These are phyloP conservation scores for Nomada ruficornis DNA, from an alignment of 2,888 invertebrate genomes.

Conservation along the genomic window DNA sequence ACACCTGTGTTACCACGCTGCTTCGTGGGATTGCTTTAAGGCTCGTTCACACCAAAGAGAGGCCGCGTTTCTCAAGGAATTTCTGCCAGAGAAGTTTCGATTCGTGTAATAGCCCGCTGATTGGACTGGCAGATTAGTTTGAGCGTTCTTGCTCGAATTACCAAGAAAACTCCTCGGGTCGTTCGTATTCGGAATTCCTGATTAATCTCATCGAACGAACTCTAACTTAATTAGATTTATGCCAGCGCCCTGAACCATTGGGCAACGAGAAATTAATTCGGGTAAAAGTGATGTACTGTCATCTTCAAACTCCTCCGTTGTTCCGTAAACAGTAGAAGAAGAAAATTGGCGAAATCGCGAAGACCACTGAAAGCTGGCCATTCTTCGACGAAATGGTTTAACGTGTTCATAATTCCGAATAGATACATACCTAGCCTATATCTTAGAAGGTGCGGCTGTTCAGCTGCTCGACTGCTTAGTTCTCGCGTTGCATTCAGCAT, in stretches of 20 bases:
- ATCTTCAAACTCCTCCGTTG: neutral
- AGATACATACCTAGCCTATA: no score
- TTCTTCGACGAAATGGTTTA: no score
- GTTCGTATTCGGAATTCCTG: neutral
- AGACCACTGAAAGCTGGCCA: neutral
- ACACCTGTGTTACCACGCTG: slow-evolving; percentile 15
- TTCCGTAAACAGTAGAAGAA: neutral
- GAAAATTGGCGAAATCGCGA: slow-evolving; percentile 20
- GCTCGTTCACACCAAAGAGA: slow-evolving; percentile 30
- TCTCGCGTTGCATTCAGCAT: neutral
- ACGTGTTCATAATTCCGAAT: no score
- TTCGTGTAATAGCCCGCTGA: neutral
- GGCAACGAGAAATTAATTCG: neutral
- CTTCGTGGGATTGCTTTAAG: slow-evolving; percentile 23
- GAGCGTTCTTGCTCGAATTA: neutral
- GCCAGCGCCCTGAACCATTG: neutral
- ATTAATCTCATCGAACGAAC: neutral
- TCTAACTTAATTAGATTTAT: neutral
- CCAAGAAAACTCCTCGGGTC: slow-evolving; percentile 1
- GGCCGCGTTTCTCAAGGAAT: neutral
- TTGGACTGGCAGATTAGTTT: neutral
- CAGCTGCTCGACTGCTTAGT: neutral
- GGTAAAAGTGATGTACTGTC: neutral
- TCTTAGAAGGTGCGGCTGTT: slow-evolving; percentile 19
- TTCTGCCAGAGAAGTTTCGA: neutral